phyloP scores from a whole-genome alignment of 2,797 vertebrate species.

The Poecilia gillii region DNA sequence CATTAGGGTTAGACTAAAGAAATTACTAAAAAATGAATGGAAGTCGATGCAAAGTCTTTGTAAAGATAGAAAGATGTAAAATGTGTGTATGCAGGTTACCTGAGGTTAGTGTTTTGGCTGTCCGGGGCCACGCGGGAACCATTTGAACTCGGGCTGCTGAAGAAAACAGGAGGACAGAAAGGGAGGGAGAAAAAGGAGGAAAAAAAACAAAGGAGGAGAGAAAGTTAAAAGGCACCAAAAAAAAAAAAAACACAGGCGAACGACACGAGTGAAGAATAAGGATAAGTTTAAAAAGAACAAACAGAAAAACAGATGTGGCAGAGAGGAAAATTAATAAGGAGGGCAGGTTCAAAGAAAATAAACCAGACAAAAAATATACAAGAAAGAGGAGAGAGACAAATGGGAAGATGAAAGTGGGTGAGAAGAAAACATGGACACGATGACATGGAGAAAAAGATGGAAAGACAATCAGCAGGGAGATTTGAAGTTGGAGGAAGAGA shows the following conservation, averaged over 20 bases:
- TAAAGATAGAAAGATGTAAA: neutral
- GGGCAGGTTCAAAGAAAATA: neutral
- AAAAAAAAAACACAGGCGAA: slow-evolving; percentile 26
- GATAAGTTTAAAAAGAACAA: neutral
- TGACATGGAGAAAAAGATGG: neutral
- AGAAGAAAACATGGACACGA: slow-evolving; percentile 19
- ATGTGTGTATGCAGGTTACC: slow-evolving; percentile 63
- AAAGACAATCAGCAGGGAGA: slow-evolving; percentile 12
- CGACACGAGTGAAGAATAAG: slow-evolving; percentile 23
- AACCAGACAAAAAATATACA: neutral
- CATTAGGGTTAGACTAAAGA: neutral
- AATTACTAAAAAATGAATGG: neutral
- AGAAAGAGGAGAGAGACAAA: neutral
- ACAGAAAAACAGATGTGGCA: slow-evolving; percentile 5
- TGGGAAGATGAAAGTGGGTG: neutral
- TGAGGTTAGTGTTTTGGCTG: slow-evolving; percentile 82
- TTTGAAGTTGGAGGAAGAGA: slow-evolving; percentile 4
- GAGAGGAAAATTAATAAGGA: neutral
- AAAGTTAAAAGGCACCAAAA: slow-evolving; percentile 22
- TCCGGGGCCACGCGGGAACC: slow-evolving; percentile 78
- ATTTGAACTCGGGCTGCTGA: slow-evolving; percentile 79
- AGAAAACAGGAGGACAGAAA: slow-evolving; percentile 43
- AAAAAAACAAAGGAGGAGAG: slow-evolving; percentile 24
- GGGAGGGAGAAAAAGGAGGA: neutral
- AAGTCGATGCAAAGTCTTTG: neutral